A percentile compares a stretch with the other conserved stretches of the same genome.
These are phyloP conservation scores for Seriola rivoliana DNA, from an alignment of 2,113 vertebrate species.

Conservation along the genomic window DNA sequence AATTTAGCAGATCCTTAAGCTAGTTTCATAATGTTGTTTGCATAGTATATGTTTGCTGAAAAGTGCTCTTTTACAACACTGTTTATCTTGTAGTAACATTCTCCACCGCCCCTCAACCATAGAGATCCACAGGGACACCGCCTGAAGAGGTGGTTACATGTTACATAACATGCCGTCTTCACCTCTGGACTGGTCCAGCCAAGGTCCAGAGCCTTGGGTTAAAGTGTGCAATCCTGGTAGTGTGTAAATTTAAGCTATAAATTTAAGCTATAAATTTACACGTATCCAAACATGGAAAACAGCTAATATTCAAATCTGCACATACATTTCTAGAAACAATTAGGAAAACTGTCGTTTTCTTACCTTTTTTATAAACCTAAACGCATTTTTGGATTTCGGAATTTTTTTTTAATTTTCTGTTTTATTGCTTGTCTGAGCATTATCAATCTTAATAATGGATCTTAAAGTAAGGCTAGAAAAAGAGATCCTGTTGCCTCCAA, in stretches of 20 bases:
- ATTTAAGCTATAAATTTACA: not conserved
- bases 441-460: not conserved
- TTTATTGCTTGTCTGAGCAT: not conserved
- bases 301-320: not conserved
- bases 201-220: not conserved
- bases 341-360: not conserved
- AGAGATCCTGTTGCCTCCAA: not conserved
- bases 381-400: not conserved
- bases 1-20: not conserved
- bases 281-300: not conserved
- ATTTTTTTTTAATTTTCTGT: not conserved
- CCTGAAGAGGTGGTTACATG: constrained; percentile 22
- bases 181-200: constrained; percentile 1
- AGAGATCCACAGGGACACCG: constrained; percentile 17
- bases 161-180: constrained; percentile 53
- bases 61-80: constrained; percentile 5
- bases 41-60: not conserved
- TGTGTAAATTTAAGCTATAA: not conserved
- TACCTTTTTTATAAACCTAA: too few species aligned
- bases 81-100: constrained; percentile 73
- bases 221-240: not conserved
- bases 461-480: not conserved
- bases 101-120: constrained; percentile 30
- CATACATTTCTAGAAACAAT: not conserved
- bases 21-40: not conserved